Evolutionary conservation across 2,888 invertebrate species (phyloP).

Genomic region (Netelia melanura): DNA sequence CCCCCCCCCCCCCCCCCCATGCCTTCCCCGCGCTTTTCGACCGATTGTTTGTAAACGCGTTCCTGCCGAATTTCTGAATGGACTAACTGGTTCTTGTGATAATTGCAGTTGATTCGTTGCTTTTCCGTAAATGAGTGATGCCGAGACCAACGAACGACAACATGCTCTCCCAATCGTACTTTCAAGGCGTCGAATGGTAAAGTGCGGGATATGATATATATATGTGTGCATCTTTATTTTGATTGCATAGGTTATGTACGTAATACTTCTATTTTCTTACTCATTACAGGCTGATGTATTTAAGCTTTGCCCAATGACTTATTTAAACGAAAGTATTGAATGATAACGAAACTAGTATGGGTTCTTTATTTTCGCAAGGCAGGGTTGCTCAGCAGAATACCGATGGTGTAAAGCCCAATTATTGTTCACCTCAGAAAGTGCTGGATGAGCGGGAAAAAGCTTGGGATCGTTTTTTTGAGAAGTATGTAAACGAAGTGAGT

Average conservation of each 20-base stretch:
- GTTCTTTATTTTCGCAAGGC: slow-evolving; percentile 68
- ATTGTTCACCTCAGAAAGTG: slow-evolving; percentile 64
- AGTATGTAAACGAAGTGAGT: slow-evolving; percentile 72
- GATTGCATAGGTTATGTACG: slow-evolving; percentile 61
- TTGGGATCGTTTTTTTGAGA: slow-evolving; percentile 76
- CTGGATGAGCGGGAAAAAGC: slow-evolving; percentile 66
- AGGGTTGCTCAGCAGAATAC: slow-evolving; percentile 63
- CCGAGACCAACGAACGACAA: background rate
- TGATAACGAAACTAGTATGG: slow-evolving; percentile 64
- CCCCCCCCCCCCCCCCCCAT: no score
- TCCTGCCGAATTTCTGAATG: background rate
- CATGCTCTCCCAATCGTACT: slow-evolving; percentile 68
- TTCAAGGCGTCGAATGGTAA: slow-evolving; percentile 70
- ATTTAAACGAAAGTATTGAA: slow-evolving; percentile 47
- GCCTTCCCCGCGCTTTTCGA: background rate
- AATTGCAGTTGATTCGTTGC: background rate
- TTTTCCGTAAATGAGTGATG: slow-evolving; percentile 11
- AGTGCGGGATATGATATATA: slow-evolving; percentile 20
- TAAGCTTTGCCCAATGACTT: slow-evolving; percentile 49
- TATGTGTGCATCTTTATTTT: background rate
- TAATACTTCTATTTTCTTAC: slow-evolving; percentile 45
- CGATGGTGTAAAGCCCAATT: slow-evolving; percentile 23
- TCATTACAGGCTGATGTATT: slow-evolving; percentile 63
- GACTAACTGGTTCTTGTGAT: background rate
- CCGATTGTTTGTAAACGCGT: slow-evolving; percentile 31